Evolutionary conservation across 2,797 vertebrate genomes (phyloP), one percentile per base, ranked within the genome.

Genomic region (Heterohyrax brucei): DNA sequence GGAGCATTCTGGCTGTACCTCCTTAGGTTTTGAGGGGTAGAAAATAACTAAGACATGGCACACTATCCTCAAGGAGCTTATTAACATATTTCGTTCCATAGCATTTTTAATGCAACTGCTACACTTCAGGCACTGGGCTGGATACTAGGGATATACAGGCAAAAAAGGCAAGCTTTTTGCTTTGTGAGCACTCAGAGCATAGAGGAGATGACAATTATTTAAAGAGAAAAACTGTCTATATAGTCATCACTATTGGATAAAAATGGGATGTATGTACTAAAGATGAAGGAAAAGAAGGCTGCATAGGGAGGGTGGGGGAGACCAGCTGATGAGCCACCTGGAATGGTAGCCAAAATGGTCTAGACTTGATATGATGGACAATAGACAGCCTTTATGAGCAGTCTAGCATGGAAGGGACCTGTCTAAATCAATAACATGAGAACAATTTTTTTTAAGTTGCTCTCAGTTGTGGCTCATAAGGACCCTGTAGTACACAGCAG

Each of bases 211-310:
- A 53, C n/a, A n/a, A 64, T 61, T 73, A 68, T 59, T 28, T 72
- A 83, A 90, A 81, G 56, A 77, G 22, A 93, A 96, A 70, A 92
- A 61, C 26, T 26, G 64, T 93, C 62, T 91, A 1, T 56, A 7
- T 44, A 48, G 39, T 39, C 39, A 39, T 39, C 39, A 39, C 39
- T 39, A 21, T 53, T 24, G 22, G 26, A 50, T 53, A 21, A 91
- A 33, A 46, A 61, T 13, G 14, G 50, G 84, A 44, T 33, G n/a
- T 14, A 33, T 21, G 9, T 13, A 5, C 30, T 75, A 48, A 24
- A 48, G 48, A 10, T 46, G 18, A 46, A 13, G 44, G 44, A 46
- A 84, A 85, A 82, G 44, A 56, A 79, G 13, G 6, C 14, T n/a
- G 10, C 13, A 26, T 46, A 33, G 59, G 3, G 16, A 75, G 26